Base-by-base conservation (phyloP, 2,888 invertebrate genomes). In the Lithophane socia region DNA sequence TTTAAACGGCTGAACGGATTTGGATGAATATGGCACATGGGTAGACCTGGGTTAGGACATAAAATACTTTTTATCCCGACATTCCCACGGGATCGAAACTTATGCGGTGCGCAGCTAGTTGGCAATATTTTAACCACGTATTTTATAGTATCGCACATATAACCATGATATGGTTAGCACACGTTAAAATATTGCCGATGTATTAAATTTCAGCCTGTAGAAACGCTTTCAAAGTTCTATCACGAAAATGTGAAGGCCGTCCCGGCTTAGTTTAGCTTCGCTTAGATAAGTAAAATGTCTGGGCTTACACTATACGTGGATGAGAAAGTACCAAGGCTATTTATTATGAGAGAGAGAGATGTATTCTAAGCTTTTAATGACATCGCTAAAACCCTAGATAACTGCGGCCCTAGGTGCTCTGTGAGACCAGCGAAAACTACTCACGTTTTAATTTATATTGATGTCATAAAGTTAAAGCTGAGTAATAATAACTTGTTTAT, bases 241-340 rank as follows among this genome's bases (percentile, higher is more conserved):
- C 56, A 68, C 29, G 63, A 29, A 82, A 78, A 85, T 70, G 79
- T 75, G 74, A 87, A 86, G 83, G 87, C 49, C 78, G 56, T 10
- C n/a, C 16, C 21, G 37, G 58, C 70, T 84, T 67, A 63, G 18
- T 37, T 68, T 58, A 63, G 63, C 64, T 29, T 74, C 52, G 66
- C 12, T 44, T 29, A 58, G 54, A 70, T 82, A 58, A 47, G 69
- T 66, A 47, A 69, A 82, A 75, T 67, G 29, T 58, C 78, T 83
- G 44, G 37, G 44, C 58, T 56, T 61, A 24, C 24, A 54, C n/a
- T 81, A 65, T 71, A 68, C 13, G 29, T 58, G 42, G 58, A 63
- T 60, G 8, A 21, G 12, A 65, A 60, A 54, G 69, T 68, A 54
- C 29, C 24, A 64, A 73, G 58, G 67, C 37, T 67, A 42, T 73